Evolutionary conservation across 2,888 invertebrate species (phyloP).

Genomic region (Athalia rosae): DNA sequence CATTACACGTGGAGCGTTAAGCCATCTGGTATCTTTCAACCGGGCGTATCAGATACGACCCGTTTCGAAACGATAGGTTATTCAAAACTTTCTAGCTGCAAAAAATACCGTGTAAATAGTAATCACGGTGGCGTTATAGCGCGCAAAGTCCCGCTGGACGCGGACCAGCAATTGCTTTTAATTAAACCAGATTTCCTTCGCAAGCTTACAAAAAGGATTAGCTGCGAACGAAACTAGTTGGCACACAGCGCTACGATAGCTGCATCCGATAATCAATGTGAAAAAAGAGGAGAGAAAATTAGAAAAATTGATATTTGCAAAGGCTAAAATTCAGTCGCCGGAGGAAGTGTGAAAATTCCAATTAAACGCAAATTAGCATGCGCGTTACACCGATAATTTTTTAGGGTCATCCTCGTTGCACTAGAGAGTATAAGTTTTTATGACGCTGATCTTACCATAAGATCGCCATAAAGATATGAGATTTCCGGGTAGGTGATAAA

Average conservation of each 20-base stretch:
- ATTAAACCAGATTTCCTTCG: constrained; percentile 34
- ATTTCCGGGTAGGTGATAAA: constrained; percentile 68
- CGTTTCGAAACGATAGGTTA: constrained; percentile 1
- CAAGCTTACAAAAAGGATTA: constrained; percentile 15
- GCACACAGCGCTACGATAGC: constrained; percentile 8
- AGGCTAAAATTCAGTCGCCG: background rate
- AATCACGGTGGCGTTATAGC: constrained; percentile 25
- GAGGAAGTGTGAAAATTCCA: too few relatives aligned
- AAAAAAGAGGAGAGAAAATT: background rate
- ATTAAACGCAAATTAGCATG: too few relatives aligned
- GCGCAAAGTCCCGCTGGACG: background rate
- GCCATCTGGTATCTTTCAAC: background rate
- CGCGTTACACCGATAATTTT: too few relatives aligned
- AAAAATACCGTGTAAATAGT: constrained; percentile 15
- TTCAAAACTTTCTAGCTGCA: background rate
- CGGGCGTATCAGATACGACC: background rate
- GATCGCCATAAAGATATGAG: constrained; percentile 68
- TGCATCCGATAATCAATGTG: constrained; percentile 10
- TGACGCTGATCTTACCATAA: constrained; percentile 59
- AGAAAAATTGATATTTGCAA: too few relatives aligned
- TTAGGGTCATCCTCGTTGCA: too few relatives aligned
- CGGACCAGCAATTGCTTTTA: constrained; percentile 14
- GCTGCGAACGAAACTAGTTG: background rate
- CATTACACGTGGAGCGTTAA: too few relatives aligned
- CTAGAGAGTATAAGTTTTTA: too few relatives aligned